These are phyloP conservation scores for Sinhomidia bicolor DNA, from an alignment of 2,888 invertebrate genomes.

Conservation along the genomic window DNA sequence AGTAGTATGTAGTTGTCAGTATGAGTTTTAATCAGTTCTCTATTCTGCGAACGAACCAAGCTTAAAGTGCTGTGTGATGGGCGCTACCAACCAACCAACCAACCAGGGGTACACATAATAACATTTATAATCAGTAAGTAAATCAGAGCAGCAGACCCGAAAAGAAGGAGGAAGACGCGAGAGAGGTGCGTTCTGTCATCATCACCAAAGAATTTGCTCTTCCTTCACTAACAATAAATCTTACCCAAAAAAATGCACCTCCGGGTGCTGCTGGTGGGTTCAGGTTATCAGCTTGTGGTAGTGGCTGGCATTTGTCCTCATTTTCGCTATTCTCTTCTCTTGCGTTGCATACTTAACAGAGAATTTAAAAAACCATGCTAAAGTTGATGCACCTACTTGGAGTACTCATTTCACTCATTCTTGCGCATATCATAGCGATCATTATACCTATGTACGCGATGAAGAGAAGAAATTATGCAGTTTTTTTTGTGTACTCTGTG, in stretches of 20 bases:
- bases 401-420: too few species aligned
- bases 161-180: background rate
- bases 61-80: too few species aligned
- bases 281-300: background rate
- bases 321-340: background rate
- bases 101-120: background rate
- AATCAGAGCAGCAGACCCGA: constrained; percentile 7
- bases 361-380: background rate
- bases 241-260: constrained; percentile 33
- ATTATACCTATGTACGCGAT: too few species aligned
- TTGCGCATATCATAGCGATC: too few species aligned
- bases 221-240: constrained; percentile 23
- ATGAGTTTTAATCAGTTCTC: too few species aligned
- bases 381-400: too few species aligned
- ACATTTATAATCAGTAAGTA: constrained; percentile 24
- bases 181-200: constrained; percentile 28
- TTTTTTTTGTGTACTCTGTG: too few species aligned
- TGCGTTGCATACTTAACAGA: background rate
- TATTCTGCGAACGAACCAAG: too few species aligned
- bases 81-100: too few species aligned
- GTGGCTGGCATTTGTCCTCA: constrained; percentile 12
- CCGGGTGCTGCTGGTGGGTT: constrained; percentile 13
- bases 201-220: constrained; percentile 27
- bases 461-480: too few species aligned
- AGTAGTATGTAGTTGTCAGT: background rate